A percentile compares a stretch with the other conserved stretches of the same genome.
phyloP scores from a whole-genome alignment of 2,113 vertebrate genomes.

The Morone chrysops region DNA sequence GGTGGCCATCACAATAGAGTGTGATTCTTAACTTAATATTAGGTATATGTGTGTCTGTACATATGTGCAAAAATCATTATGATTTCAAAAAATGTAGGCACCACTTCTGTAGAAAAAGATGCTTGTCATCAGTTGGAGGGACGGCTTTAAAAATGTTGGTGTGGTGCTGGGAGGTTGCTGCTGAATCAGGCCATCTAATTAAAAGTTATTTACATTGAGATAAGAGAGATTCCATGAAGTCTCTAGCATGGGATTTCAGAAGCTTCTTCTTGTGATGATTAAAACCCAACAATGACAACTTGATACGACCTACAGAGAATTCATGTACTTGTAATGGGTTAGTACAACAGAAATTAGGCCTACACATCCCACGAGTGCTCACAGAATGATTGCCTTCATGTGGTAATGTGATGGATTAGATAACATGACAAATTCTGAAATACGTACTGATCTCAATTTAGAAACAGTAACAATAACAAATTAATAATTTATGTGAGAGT shows the following conservation, averaged over 20 bases:
- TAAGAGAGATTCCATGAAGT: slow-evolving; percentile 16
- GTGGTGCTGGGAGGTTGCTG: slow-evolving; percentile 10
- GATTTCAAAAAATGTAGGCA: too few species aligned
- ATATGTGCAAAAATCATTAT: too few species aligned
- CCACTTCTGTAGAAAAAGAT: background rate
- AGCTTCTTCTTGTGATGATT: slow-evolving; percentile 40
- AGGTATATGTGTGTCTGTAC: background rate
- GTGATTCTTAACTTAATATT: background rate
- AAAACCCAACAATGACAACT: slow-evolving; percentile 39
- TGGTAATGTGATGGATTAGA: slow-evolving; percentile 26
- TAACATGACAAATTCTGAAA: slow-evolving; percentile 30
- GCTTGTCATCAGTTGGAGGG: background rate
- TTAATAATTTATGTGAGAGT: slow-evolving; percentile 40
- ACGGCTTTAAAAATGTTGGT: background rate
- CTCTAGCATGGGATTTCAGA: slow-evolving; percentile 12
- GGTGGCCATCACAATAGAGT: background rate
- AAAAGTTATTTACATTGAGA: background rate
- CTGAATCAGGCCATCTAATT: slow-evolving; percentile 12
- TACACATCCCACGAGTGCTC: slow-evolving; percentile 22
- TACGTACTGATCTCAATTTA: background rate
- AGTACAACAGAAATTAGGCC: slow-evolving; percentile 35
- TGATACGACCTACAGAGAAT: slow-evolving; percentile 17
- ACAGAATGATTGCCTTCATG: slow-evolving; percentile 37
- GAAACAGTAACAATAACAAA: slow-evolving; percentile 32
- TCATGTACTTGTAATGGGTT: slow-evolving; percentile 25